These are phyloP conservation scores for Solenodon paradoxus DNA, from an alignment of 2,113 vertebrate species.

Conservation along the genomic window DNA sequence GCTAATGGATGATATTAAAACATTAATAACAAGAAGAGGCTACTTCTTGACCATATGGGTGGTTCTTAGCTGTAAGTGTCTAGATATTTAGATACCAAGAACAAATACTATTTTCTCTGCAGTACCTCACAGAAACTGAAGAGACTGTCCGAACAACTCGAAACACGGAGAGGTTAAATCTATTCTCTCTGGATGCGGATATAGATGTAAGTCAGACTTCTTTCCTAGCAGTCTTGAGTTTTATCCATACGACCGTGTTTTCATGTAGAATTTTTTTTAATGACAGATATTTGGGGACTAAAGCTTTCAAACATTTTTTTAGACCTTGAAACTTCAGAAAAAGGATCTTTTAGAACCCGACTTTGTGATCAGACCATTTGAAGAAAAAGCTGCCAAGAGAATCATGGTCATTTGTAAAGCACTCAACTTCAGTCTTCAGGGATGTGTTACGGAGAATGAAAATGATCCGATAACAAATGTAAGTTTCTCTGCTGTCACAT, in stretches of 20 bases:
- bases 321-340: conserved; percentile 90
- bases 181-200: conserved; percentile 96
- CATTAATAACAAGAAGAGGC: background rate
- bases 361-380: conserved; percentile 87
- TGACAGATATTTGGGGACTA: background rate
- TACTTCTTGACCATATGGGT: background rate
- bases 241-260: background rate
- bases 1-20: background rate
- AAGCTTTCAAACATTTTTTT: conserved; percentile 35
- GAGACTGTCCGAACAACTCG: conserved; percentile 90
- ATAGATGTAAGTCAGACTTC: conserved; percentile 86
- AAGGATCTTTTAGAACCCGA: conserved; percentile 84
- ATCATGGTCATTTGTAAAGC: conserved; percentile 92
- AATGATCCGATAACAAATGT: conserved; percentile 93
- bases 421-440: conserved; percentile 93
- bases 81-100: background rate
- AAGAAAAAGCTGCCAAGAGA: conserved; percentile 92
- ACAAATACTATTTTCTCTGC: conserved; percentile 65
- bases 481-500: conserved; percentile 69
- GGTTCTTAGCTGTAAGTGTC: background rate
- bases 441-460: conserved; percentile 93
- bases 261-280: background rate
- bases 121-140: conserved; percentile 97
- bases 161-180: conserved; percentile 90
- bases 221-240: background rate